Evolutionary conservation across 1,140 invertebrate genomes (phyloP).

Genomic region (Cydia fagiglandana): DNA sequence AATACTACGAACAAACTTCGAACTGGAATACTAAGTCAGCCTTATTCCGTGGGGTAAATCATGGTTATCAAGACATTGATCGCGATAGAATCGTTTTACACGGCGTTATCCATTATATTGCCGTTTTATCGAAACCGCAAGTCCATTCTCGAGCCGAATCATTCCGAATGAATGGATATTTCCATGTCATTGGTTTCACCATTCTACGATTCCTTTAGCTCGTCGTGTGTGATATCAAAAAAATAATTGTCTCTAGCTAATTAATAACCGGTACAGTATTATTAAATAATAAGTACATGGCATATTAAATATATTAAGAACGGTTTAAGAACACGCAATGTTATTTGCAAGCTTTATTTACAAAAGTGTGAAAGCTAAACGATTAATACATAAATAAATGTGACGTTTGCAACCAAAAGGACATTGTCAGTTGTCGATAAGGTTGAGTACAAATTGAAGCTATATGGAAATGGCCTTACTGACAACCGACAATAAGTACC

Average conservation of each 20-base stretch:
- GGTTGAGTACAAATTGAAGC: no score
- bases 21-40: constrained; percentile 3
- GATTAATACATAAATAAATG: no score
- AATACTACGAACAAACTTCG: background rate
- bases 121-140: constrained; percentile 63
- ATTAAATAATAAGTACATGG: background rate
- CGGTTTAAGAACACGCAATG: no score
- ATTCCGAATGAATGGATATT: constrained; percentile 66
- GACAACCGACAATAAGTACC: no score
- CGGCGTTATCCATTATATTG: constrained; percentile 40
- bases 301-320: no score
- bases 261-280: background rate
- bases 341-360: no score
- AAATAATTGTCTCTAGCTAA: background rate
- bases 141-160: constrained; percentile 63
- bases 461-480: no score
- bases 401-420: no score
- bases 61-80: background rate
- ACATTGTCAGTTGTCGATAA: no score
- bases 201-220: constrained; percentile 51
- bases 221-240: constrained; percentile 34
- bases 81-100: background rate
- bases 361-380: no score
- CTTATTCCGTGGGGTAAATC: background rate
- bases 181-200: constrained; percentile 62